Percentiles rank a stretch among this genome's conserved stretches.
Conservation (phyloP, 2,888 invertebrate species). For the Tromatobia lineatoria region DNA sequence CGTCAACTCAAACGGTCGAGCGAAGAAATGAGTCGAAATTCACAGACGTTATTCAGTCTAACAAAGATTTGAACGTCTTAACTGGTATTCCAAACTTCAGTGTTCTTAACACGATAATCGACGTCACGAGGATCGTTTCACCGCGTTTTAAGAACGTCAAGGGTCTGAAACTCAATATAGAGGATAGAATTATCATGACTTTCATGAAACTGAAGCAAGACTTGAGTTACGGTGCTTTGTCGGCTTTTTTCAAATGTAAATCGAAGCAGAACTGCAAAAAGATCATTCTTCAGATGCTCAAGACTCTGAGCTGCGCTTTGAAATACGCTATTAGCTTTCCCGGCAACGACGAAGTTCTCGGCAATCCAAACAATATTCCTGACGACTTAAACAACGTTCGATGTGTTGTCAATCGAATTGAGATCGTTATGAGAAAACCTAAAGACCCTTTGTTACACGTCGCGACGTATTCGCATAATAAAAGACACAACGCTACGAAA, state of each 20-base stretch:
- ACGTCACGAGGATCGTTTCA: not conserved
- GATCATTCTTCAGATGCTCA: constrained; percentile 30
- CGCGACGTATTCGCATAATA: constrained; percentile 58
- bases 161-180: constrained; percentile 23
- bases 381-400: constrained; percentile 8
- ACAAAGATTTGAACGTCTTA: constrained; percentile 32
- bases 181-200: constrained; percentile 51
- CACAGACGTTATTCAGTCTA: constrained; percentile 21
- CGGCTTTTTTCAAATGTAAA: constrained; percentile 42
- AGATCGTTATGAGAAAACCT: constrained; percentile 22
- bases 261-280: constrained; percentile 24
- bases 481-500: constrained; percentile 67
- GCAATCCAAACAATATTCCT: not conserved
- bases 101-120: constrained; percentile 7
- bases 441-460: not conserved
- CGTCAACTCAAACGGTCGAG: constrained; percentile 11
- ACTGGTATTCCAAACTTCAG: constrained; percentile 49
- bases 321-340: constrained; percentile 33
- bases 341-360: not conserved
- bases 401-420: constrained; percentile 33
- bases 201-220: constrained; percentile 51
- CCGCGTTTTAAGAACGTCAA: constrained; percentile 2
- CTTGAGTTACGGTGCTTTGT: constrained; percentile 17
- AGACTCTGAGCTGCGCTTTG: constrained; percentile 20
- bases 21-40: constrained; percentile 4